Conservation (phyloP, 2,113 vertebrate species). For the Eretmochelys imbricata region DNA sequence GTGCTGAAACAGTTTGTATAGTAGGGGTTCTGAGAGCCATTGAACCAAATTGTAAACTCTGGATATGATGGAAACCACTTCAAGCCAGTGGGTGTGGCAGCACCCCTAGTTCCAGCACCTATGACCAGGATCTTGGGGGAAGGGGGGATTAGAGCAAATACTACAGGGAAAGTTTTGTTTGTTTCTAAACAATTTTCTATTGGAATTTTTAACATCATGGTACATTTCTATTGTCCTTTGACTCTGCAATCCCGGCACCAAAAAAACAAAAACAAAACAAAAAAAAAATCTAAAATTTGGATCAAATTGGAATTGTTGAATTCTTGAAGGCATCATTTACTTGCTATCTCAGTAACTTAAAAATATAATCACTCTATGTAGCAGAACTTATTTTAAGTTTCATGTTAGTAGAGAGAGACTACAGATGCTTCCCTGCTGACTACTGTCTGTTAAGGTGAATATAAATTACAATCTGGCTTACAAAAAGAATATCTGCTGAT, state of each 20-base stretch:
- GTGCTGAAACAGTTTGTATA: too few relatives aligned
- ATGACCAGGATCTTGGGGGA: too few relatives aligned
- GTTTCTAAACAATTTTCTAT: too few relatives aligned
- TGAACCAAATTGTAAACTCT: too few relatives aligned
- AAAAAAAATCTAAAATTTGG: background rate
- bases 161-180: too few relatives aligned
- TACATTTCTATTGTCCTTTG: background rate
- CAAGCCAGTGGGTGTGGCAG: too few relatives aligned
- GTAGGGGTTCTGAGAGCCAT: too few relatives aligned
- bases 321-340: background rate
- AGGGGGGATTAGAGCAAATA: too few relatives aligned
- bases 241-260: background rate
- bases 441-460: background rate
- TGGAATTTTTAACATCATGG: background rate
- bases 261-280: background rate
- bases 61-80: too few relatives aligned
- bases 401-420: background rate
- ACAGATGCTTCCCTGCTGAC: background rate
- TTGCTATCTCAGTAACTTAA: background rate
- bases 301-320: constrained; percentile 3
- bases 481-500: background rate
- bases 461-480: background rate
- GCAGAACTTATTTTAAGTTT: background rate
- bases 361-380: background rate
- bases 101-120: too few relatives aligned